A percentile compares a stretch with the other conserved stretches of the same genome.
phyloP scores from a whole-genome alignment of 2,113 vertebrate species.

The Myrmophylax atrothorax region DNA sequence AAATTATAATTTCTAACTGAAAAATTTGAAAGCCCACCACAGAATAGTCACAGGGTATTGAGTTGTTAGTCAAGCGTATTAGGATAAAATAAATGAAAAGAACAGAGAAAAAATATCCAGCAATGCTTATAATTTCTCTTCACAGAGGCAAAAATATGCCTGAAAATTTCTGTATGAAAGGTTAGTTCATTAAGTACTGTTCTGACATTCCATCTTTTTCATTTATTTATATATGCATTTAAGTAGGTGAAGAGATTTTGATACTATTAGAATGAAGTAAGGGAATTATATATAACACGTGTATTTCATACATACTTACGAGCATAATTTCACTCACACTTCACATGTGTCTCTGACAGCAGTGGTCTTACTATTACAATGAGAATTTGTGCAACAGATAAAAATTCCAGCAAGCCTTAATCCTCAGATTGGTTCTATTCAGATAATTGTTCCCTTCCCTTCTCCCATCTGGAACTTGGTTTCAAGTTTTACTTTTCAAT shows the following conservation, averaged over 20 bases:
- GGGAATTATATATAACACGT: neutral
- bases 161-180: neutral
- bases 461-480: neutral
- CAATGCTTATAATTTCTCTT: neutral
- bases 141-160: neutral
- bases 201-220: neutral
- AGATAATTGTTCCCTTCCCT: neutral
- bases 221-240: neutral
- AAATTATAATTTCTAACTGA: neutral
- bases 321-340: too few species aligned
- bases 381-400: neutral
- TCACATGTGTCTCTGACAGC: neutral
- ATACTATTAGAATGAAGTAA: neutral
- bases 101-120: neutral
- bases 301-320: neutral
- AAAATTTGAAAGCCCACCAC: neutral
- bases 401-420: neutral
- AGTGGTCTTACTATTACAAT: neutral
- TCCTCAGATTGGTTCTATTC: neutral
- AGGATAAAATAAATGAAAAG: neutral
- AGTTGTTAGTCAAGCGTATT: neutral
- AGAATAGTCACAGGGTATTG: rapidly evolving
- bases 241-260: neutral
- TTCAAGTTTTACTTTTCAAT: neutral
- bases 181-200: neutral